These are phyloP conservation scores for Phasianus colchicus DNA, from an alignment of 2,113 vertebrate genomes.

Conservation along the genomic window DNA sequence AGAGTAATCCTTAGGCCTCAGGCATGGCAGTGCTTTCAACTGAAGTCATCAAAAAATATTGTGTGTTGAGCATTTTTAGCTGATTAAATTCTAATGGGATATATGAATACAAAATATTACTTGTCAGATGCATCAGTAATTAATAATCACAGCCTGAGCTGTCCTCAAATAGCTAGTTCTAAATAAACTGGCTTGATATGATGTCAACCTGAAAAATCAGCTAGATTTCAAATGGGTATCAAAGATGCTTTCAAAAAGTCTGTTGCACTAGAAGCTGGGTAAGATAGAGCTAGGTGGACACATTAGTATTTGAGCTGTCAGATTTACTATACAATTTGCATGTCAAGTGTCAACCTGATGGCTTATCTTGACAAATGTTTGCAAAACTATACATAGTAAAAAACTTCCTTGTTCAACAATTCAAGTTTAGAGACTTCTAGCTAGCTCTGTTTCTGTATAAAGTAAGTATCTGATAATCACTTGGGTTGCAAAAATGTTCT, in stretches of 20 bases:
- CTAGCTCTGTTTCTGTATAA: conserved; percentile 27
- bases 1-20: neutral
- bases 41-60: neutral
- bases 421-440: conserved; percentile 37
- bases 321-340: conserved; percentile 73
- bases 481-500: neutral
- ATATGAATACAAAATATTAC: neutral
- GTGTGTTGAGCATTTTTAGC: neutral
- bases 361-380: conserved; percentile 64
- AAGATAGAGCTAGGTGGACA: conserved; percentile 37
- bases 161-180: conserved; percentile 44
- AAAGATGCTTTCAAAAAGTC: conserved; percentile 62
- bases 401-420: conserved; percentile 65
- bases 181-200: conserved; percentile 49
- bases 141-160: conserved; percentile 35
- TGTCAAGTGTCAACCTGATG: conserved; percentile 67
- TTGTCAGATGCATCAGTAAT: conserved; percentile 13
- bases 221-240: conserved; percentile 66
- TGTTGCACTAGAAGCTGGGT: conserved; percentile 38
- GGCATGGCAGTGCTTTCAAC: neutral
- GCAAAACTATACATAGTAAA: conserved; percentile 46
- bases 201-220: conserved; percentile 69
- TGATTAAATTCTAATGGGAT: neutral
- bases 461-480: neutral
- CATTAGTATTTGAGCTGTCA: conserved; percentile 67